These are phyloP conservation scores for Drosophila kurseongensis DNA, from an alignment of 1,140 invertebrate species.

Conservation along the genomic window DNA sequence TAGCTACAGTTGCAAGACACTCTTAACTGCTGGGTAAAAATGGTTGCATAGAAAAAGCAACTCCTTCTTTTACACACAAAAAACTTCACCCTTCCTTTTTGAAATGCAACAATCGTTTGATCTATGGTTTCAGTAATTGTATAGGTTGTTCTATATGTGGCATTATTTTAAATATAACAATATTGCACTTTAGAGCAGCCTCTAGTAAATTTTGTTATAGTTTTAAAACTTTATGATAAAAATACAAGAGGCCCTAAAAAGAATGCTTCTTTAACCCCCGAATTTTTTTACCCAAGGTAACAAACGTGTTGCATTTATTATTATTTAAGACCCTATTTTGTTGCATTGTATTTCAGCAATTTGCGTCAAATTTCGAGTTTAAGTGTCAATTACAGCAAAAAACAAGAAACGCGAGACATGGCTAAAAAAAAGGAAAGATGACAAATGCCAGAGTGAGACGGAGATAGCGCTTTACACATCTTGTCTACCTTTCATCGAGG, in stretches of 20 bases:
- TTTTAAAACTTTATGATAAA: too few species aligned
- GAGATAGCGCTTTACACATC: slow-evolving; percentile 18
- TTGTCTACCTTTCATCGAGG: slow-evolving; percentile 17
- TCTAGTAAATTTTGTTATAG: too few species aligned
- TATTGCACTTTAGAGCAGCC: too few species aligned
- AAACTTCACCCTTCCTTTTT: background rate
- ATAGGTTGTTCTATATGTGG: too few species aligned
- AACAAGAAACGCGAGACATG: slow-evolving; percentile 43
- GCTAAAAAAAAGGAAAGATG: slow-evolving; percentile 26
- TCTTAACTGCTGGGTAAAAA: slow-evolving; percentile 22
- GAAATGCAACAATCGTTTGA: too few species aligned
- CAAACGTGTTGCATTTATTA: background rate
- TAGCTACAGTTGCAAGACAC: slow-evolving; percentile 38
- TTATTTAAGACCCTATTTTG: background rate
- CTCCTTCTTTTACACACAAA: background rate
- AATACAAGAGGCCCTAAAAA: too few species aligned
- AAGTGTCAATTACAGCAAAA: slow-evolving; percentile 77
- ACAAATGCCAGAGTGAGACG: slow-evolving; percentile 32
- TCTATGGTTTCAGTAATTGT: too few species aligned
- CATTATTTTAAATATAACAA: too few species aligned
- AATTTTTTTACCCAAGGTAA: background rate
- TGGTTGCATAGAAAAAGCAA: slow-evolving; percentile 4
- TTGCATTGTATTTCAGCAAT: slow-evolving; percentile 56
- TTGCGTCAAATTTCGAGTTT: slow-evolving; percentile 80
- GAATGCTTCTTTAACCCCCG: too few species aligned